Evolutionary conservation across 2,113 vertebrate genomes (phyloP).

Genomic region (Helogale parvula): DNA sequence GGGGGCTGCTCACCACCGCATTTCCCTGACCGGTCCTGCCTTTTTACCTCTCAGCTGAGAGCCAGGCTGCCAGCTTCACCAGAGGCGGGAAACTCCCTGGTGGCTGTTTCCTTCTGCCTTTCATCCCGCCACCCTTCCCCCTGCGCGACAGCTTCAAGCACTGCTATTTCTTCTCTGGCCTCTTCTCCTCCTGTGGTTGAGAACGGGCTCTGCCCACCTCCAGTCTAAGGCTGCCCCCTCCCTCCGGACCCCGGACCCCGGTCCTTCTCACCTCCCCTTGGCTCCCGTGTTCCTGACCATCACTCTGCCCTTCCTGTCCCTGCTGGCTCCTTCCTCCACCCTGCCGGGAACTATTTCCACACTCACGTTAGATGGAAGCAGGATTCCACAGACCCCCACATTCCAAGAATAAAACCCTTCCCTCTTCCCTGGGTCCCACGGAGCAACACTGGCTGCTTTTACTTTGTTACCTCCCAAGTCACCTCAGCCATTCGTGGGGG

Average conservation of each 20-base stretch:
- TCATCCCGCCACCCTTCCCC: not conserved
- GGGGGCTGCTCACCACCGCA: not conserved
- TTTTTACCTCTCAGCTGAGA: accelerated
- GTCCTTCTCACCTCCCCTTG: not conserved
- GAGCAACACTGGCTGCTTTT: not conserved
- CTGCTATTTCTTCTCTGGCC: not conserved
- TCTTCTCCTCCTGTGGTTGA: not conserved
- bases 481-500: not conserved
- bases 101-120: not conserved
- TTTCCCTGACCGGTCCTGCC: not conserved
- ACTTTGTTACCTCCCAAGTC: too few species aligned
- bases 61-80: not conserved
- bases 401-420: not conserved
- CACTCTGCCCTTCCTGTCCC: not conserved
- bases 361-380: not conserved
- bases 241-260: not conserved
- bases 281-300: not conserved
- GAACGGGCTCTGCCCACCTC: not conserved
- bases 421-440: not conserved
- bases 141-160: not conserved
- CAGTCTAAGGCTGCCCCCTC: not conserved
- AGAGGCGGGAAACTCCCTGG: not conserved
- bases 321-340: not conserved
- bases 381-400: not conserved
- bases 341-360: too few species aligned